Evolutionary conservation across 2,888 invertebrate species (phyloP), one percentile per base, ranked within the genome.

Genomic region (Synanthedon andrenaeformis): DNA sequence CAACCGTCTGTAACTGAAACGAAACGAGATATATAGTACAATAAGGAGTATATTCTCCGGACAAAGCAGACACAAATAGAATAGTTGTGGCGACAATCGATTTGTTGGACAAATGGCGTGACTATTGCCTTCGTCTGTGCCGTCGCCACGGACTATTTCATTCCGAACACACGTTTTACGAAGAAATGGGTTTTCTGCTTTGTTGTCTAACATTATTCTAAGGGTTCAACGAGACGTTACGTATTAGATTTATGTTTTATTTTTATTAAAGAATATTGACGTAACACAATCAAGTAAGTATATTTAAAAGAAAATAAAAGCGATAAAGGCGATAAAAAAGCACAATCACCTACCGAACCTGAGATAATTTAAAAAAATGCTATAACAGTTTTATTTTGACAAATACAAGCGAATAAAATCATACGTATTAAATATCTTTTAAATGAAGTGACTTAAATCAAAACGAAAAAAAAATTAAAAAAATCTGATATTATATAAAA

Each of bases 81-180:
- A 53, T 61, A 55, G 51, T 55, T 55, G 52, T 53, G 54, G 54
- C 54, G 53, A 53, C 53, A 59, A 62, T 61, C 65, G 59, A 61
- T 62, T 57, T 54, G 55, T 51, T 51, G 54, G 56, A 60, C 56
- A 62, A 65, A 61, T 62, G 58, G 57, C 54, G 41, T 51, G 56
- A 58, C 61, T 55, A 59, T 62, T 58, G 57, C 59, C 58, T 52
- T 17, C 41, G 42, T 41, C 45, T 42, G 35, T 35, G 17, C 54
- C n/a, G 52, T 11, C n/a, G 52, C 17, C 41, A 51, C 51, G 41
- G 54, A 49, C 42, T 19, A 49, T 58, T 53, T 49, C 53, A 49
- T 49, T 49, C 52, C 49, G 41, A 53, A 41, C 54, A 54, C 49
- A 45, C 45, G 45, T 45, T 45, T 45, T 45, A 45, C 45, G 45